Evolutionary conservation across 2,113 vertebrate genomes (phyloP), one percentile per base, ranked within the genome.

Genomic region (Hylia prasina): DNA sequence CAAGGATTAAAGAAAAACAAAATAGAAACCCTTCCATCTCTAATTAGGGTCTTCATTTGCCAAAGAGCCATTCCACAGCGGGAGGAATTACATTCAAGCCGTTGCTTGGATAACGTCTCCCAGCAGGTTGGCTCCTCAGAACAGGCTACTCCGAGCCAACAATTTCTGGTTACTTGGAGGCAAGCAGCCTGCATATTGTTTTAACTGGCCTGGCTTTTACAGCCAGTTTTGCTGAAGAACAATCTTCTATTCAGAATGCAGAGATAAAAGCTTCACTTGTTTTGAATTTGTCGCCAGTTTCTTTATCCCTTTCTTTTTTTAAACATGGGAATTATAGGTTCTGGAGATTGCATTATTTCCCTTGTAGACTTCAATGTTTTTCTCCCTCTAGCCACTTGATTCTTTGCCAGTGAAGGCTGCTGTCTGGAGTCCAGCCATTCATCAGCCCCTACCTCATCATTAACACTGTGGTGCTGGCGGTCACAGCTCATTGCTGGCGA

Each of bases 1-100:
- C 97, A 98, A 98, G 98, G 98, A 99, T 99, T 98, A 98, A 97
- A 98, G 97, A 98, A 98, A 97, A 98, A 98, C 97, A 98, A 98
- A 98, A 97, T 94, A 98, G 98, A 98, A 98, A 97, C 94, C 98
- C 97, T 98, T 98, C 98, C 97, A 97, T 97, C 98, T 98, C 98
- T 94, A 98, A 98, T 96, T 98, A 98, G 98, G 97, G 97, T 97
- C 97, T 97, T 98, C 97, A 96, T 98, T 97, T 98, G 98, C 98
- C 98, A 98, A 98, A 98, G 97, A 97, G 97, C 97, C 97, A 97
- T 98, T 98, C 98, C 97, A 96, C 96, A 94, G 97, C 93, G 1
- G 98, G 97, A 97, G 90, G 97, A 97, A 98, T 97, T 97, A 97
- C 96, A 98, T 97, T 97, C 97, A 98, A 97, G 97, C 96, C 23